Evolutionary conservation across 1,140 invertebrate species (phyloP), one percentile per base, ranked within the genome.

Genomic region (Panagrolaimus sp.): DNA sequence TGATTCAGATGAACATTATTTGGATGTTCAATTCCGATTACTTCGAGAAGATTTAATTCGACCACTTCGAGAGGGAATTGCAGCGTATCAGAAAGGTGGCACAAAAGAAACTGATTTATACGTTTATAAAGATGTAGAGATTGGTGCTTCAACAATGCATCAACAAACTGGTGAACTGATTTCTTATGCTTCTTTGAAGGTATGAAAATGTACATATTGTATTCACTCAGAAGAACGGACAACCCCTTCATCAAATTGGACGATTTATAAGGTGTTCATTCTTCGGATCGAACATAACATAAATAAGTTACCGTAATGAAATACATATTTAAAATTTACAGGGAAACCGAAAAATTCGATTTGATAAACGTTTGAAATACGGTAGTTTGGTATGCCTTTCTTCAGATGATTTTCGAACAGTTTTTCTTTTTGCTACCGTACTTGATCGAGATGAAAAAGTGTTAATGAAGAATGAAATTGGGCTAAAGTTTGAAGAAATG

Each of bases 361-460:
- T 38, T 17, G 43, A 63, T 58, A 88, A 88, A 78, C 84, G 88
- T 63, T 87, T 92, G 38, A 86, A 91, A 78, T 88, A 84, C 83
- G 90, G 90, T 0, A 88, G 89, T 0, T 82, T 92, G n/a, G 74
- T 92, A 0, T 87, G 89, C 70, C 86, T 92, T 43, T 89, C 89
- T 0, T 84, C 73, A 9, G 87, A 90, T 77, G 85, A 89, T 63
- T 91, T 91, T 81, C 63, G 43, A 15, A 82, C 86, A 32, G 87
- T 86, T 43, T 84, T 90, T 43, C 82, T 89, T 44, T 87, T 90
- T 73, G 90, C 87, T 21, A 88, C 87, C 0, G 88, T 91, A 24
- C 78, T 85, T 7, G 85, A 89, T 38, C 84, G 88, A 55, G 85
- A 89, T 38, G 32, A 38, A 38, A 38, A 38, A 45, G 73, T 82